Base-by-base conservation (phyloP, 2,888 invertebrate genomes). In the Cephus nigrinus region DNA sequence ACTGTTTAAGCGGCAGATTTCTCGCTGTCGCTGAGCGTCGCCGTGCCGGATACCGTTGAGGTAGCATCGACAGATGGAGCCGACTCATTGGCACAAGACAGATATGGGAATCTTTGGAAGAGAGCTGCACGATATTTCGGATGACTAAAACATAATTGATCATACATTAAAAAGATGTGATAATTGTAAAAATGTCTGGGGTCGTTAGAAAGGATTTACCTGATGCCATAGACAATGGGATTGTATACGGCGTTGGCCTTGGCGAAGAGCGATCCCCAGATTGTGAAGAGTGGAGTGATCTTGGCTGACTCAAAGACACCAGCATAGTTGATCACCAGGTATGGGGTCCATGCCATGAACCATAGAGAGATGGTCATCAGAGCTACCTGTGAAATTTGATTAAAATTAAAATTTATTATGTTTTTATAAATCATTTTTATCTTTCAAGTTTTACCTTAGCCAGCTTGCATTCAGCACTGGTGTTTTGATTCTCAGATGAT, bases 261-360 rank as follows among this genome's bases (percentile, higher is more conserved):
- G 80, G 98, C 98, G 90, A 98, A 97, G 85, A 98, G 94, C 68
- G 98, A 97, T 76, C 97, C 96, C 96, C 97, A 97, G 91, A 97
- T 97, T 77, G 97, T 97, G 83, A 95, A 95, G 83, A 97, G 92
- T 30, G 97, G 97, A 83, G 94, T 96, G 85, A 97, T 95, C 74
- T 94, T 94, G 72, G 93, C 93, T 78, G 94, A 94, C 86, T 96
- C 95, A 88, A 97, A 96, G 78, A 97, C 94, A 72, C 97, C 97
- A 81, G 95, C 93, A 88, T 93, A 95, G 92, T 97, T 97, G 88
- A 97, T 96, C 76, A 97, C 94, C 83, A 97, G 92, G 88, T 97
- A 98, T 12, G 97, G 97, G 34, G 97, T 97, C 98, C 98, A 98
- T 74, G 97, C 97, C 93, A 97, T 94, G 93, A 98, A 96, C 97